Base-by-base conservation (phyloP, 2,797 vertebrate species). In the Enteromius anoplus region DNA sequence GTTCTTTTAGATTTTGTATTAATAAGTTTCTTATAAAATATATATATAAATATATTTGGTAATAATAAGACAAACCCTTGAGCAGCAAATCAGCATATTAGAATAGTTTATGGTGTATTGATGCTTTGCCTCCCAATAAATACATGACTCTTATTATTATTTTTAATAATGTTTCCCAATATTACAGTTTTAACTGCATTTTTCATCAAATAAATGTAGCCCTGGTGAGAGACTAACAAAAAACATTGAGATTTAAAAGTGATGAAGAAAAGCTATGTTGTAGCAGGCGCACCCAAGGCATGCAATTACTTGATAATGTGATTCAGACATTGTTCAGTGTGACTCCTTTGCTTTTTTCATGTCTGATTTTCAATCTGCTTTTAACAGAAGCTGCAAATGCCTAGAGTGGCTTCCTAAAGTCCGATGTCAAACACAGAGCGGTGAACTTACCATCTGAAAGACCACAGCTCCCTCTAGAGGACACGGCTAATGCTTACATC, bases 391-490 rank as follows among this genome's bases (percentile, higher is more conserved):
- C 86, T 4, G 81, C 77, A 51, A 90, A 91, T 89, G 90, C 93
- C 70, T 94, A 90, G 88, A 15, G 73, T 65, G 82, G 34, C 3
- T 42, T 49, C 7, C 29, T 66, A 49, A 68, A 47, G 37, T 62
- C 49, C 51, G 6, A 14, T 62, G 58, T 71, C 77, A 69, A 49
- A 47, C 69, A 26, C 83, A 49, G 60, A 51, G 78, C 85, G 78
- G 69, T 82, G 40, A 34, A 76, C 85, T 84, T 84, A 29, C 75
- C 85, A 51, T 68, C 42, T 58, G 80, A 91, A 90, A 90, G 89
- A 91, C 68, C 51, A 75, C 89, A 84, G 84, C 82, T 86, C 92
- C 92, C 92, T 85, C 94, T 92, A 73, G 76, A 89, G 94, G 92
- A 88, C 87, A 73, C 12, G 12, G 17, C 83, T 70, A 87, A 81